Conservation (phyloP, 2,113 vertebrate genomes). For the Petaurus breviceps region DNA sequence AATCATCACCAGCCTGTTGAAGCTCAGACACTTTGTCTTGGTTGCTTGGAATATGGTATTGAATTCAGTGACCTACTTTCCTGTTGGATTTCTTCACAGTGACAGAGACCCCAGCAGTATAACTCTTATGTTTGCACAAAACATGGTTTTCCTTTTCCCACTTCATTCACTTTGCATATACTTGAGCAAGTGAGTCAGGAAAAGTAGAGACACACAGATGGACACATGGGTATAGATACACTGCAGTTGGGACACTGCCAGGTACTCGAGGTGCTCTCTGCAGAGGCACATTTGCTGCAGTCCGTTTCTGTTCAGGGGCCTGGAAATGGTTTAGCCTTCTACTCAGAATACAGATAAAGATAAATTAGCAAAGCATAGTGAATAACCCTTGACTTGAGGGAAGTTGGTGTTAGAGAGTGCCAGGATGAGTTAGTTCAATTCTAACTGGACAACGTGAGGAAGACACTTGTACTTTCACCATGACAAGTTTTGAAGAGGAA, state of each 20-base stretch:
- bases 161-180: background rate
- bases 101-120: constrained; percentile 68
- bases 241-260: background rate
- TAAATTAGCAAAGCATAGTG: too few relatives aligned
- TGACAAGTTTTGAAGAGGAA: too few relatives aligned
- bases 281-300: too few relatives aligned
- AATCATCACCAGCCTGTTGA: background rate
- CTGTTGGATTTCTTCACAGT: constrained; percentile 66
- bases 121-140: background rate
- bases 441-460: background rate
- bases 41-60: background rate
- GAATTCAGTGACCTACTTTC: constrained; percentile 69
- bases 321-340: background rate
- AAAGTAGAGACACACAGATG: background rate
- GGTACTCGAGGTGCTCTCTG: too few relatives aligned
- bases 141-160: background rate
- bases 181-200: background rate
- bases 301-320: background rate
- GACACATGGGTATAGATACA: background rate
- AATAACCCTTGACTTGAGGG: too few relatives aligned
- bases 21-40: background rate
- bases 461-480: background rate
- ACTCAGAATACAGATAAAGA: background rate
- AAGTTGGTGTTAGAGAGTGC: background rate
- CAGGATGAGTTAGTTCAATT: background rate